A percentile compares a stretch with the other conserved stretches of the same genome.
These are phyloP conservation scores for Nomada ferruginata DNA, from an alignment of 2,888 invertebrate species.

Conservation along the genomic window DNA sequence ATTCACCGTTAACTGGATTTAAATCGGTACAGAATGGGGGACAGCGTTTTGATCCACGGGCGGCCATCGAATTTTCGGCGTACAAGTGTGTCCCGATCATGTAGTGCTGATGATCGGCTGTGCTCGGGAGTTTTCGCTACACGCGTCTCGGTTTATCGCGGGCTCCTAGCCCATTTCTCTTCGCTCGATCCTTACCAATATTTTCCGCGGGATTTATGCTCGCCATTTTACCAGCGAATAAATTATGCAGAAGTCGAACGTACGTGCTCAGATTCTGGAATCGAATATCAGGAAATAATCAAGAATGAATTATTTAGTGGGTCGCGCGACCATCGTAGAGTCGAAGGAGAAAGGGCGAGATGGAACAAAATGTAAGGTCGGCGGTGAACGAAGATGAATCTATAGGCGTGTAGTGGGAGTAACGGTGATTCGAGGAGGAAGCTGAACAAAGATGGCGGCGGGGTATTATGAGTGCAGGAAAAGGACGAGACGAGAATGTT, in stretches of 20 bases:
- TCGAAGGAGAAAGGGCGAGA: slow-evolving; percentile 11
- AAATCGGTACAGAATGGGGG: slow-evolving; percentile 51
- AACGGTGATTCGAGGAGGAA: not conserved
- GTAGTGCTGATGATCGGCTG: not conserved
- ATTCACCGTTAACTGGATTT: slow-evolving; percentile 63
- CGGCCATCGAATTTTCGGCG: slow-evolving; percentile 4
- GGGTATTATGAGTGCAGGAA: no score
- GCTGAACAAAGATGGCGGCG: not conserved
- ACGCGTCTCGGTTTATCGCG: not conserved
- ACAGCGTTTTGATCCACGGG: slow-evolving; percentile 47
- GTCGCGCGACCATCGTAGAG: slow-evolving; percentile 27
- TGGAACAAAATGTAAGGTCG: not conserved
- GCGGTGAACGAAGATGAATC: not conserved
- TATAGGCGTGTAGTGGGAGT: not conserved
- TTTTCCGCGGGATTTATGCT: slow-evolving; percentile 54
- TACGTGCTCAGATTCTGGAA: slow-evolving; percentile 60
- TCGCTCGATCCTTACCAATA: slow-evolving; percentile 16
- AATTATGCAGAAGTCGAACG: slow-evolving; percentile 62
- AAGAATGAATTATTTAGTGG: slow-evolving; percentile 70
- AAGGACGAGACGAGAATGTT: no score
- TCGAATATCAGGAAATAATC: slow-evolving; percentile 66
- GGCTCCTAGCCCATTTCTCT: not conserved
- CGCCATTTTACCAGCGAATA: slow-evolving; percentile 54
- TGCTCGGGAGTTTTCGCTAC: not conserved
- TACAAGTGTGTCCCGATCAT: not conserved